Evolutionary conservation across 1,140 invertebrate species (phyloP).

Genomic region (Pogonomyrmex barbatus): DNA sequence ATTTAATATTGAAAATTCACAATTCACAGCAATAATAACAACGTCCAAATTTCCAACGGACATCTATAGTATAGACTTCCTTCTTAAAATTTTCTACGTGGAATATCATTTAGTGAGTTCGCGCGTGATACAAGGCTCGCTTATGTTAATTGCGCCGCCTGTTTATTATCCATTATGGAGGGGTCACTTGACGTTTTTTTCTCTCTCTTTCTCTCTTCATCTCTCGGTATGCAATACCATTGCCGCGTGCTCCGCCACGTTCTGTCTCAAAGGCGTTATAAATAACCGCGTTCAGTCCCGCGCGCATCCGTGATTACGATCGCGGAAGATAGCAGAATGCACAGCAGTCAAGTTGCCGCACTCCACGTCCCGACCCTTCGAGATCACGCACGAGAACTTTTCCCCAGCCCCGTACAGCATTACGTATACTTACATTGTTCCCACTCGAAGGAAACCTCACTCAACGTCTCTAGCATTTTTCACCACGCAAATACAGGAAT

Average conservation of each 20-base stretch:
- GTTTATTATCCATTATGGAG: constrained; percentile 40
- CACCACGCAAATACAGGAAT: not conserved
- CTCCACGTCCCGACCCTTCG: constrained; percentile 47
- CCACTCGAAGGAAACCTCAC: not conserved
- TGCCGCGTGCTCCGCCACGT: constrained; percentile 55
- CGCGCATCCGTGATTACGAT: constrained; percentile 71
- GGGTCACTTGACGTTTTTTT: constrained; percentile 1
- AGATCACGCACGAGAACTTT: constrained; percentile 56
- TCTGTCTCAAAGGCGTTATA: constrained; percentile 72
- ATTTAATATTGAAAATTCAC: not conserved
- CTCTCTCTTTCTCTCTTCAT: constrained; percentile 30
- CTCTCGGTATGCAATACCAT: constrained; percentile 52
- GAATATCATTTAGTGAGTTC: not conserved
- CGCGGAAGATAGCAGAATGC: constrained; percentile 72
- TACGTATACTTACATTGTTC: not conserved
- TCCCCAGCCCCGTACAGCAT: not conserved
- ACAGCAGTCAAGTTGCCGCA: constrained; percentile 58
- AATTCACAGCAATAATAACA: too few species aligned
- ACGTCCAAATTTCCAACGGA: not conserved
- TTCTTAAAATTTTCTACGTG: not conserved
- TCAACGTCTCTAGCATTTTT: not conserved
- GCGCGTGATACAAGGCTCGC: not conserved
- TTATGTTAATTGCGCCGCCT: not conserved
- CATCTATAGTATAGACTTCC: not conserved
- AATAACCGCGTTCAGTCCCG: constrained; percentile 68